Conservation (phyloP, 1,140 invertebrate genomes). For the Caligus rogercresseyi region DNA sequence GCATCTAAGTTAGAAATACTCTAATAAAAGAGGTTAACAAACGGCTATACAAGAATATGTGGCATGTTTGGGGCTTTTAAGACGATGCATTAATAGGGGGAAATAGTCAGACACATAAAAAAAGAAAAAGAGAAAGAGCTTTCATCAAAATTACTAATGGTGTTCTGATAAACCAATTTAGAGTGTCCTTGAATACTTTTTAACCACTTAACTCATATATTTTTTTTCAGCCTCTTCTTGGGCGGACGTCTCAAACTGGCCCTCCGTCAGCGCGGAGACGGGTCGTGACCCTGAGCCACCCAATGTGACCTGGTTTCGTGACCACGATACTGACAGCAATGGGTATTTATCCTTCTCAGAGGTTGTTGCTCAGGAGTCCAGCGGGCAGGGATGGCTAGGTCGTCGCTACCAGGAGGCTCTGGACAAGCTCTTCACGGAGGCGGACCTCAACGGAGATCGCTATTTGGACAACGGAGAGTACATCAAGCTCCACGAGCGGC, state of each 20-base stretch:
- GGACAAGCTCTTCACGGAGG: conserved; percentile 6
- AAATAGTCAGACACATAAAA: too few species aligned
- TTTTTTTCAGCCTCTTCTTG: conserved; percentile 8
- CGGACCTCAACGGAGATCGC: conserved; percentile 1
- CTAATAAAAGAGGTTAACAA: too few species aligned
- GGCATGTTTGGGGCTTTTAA: too few species aligned
- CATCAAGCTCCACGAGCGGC: conserved; percentile 8
- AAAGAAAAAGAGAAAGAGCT: too few species aligned
- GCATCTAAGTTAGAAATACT: too few species aligned
- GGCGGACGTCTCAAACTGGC: conserved; percentile 15
- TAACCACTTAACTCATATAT: too few species aligned
- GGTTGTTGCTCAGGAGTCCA: not conserved
- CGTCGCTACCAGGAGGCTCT: not conserved
- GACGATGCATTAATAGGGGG: too few species aligned
- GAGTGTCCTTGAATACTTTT: too few species aligned
- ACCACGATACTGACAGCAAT: conserved; percentile 1
- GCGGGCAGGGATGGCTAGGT: not conserved
- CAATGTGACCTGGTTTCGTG: conserved; percentile 7
- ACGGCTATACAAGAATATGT: too few species aligned
- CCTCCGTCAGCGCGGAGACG: not conserved
- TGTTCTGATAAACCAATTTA: too few species aligned
- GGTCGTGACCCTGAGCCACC: not conserved
- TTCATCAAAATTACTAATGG: too few species aligned
- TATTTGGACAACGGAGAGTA: conserved; percentile 3
- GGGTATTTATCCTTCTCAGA: not conserved